These are phyloP conservation scores for Cyrtonyx montezumae DNA, from an alignment of 2,113 vertebrate species.

Conservation along the genomic window DNA sequence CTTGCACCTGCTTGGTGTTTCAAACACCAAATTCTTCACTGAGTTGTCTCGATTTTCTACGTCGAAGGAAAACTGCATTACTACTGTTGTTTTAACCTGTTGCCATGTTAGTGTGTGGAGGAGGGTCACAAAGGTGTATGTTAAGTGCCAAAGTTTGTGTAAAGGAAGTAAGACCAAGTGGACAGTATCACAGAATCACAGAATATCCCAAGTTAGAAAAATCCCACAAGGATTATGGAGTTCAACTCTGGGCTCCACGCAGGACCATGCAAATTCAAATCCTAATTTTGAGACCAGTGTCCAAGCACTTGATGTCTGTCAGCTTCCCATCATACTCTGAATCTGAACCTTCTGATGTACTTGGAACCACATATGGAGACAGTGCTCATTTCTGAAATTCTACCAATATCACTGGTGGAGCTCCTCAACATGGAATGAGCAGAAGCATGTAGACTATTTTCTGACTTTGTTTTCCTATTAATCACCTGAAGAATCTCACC, in stretches of 20 bases:
- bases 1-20: neutral
- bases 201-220: no score
- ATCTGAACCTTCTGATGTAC: neutral
- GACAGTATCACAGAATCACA: neutral
- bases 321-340: neutral
- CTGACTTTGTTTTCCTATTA: neutral
- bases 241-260: no score
- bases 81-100: neutral
- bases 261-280: no score
- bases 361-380: neutral
- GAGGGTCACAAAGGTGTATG: neutral
- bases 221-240: no score
- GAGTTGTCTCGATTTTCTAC: neutral
- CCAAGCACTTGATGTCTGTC: no score
- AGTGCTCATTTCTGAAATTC: rapidly evolving
- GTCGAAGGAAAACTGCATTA: neutral
- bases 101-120: neutral
- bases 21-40: neutral
- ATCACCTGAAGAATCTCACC: rapidly evolving
- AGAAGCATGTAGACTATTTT: neutral
- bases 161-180: neutral
- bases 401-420: rapidly evolving
- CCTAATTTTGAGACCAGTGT: no score
- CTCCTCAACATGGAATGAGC: neutral
- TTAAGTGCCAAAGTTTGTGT: rapidly evolving